Evolutionary conservation across 2,888 invertebrate genomes (phyloP).

Genomic region (Epinotia bilunana): DNA sequence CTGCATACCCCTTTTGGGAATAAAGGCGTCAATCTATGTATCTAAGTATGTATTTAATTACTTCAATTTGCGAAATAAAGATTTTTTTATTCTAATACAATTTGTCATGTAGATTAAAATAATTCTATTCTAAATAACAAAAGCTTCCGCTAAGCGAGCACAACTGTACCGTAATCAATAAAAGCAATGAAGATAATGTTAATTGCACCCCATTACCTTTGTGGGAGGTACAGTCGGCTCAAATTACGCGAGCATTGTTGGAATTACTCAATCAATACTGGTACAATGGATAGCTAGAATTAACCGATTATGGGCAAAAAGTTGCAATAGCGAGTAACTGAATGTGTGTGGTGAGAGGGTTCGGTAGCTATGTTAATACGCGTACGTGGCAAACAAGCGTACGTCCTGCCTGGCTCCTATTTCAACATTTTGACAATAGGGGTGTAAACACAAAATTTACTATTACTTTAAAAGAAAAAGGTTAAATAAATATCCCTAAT

Average conservation of each 20-base stretch:
- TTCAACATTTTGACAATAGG: no score
- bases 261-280: conserved; percentile 36
- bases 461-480: no score
- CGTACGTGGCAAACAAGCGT: background rate
- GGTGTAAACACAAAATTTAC: no score
- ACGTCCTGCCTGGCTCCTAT: background rate
- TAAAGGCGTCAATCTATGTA: no score
- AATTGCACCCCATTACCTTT: conserved; percentile 5
- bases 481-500: no score
- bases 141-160: background rate
- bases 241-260: conserved; percentile 6
- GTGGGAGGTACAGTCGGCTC: conserved; percentile 23
- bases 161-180: background rate
- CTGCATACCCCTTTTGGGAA: no score
- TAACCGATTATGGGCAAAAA: conserved; percentile 38
- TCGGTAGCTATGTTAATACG: background rate
- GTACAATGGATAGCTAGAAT: conserved; percentile 33
- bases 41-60: no score
- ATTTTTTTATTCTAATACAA: no score
- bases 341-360: conserved; percentile 4
- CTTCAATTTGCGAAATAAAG: no score
- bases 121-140: background rate
- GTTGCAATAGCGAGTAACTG: conserved; percentile 8
- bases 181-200: background rate
- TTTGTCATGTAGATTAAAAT: no score